Conservation (phyloP, 1,140 invertebrate species). For the Globodera ellingtonae region DNA sequence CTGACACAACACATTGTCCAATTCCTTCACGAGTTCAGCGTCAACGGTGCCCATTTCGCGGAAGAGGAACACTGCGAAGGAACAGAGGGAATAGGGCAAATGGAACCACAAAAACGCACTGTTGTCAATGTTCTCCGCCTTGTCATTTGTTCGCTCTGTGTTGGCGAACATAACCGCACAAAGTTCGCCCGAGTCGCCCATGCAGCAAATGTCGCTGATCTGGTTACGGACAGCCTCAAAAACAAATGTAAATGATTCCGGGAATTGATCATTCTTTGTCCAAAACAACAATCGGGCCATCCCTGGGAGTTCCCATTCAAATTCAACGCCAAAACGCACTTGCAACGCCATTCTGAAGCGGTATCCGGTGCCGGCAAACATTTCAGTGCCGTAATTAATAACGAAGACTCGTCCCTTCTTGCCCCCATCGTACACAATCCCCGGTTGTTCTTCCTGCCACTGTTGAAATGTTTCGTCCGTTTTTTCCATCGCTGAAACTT, state of each 20-base stretch:
- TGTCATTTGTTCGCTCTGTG: constrained; percentile 38
- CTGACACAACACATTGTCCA: constrained; percentile 16
- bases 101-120: background rate
- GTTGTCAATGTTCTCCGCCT: constrained; percentile 36
- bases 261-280: no score
- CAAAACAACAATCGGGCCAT: no score
- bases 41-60: constrained; percentile 30
- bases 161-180: constrained; percentile 31
- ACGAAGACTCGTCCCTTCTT: constrained; percentile 34
- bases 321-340: background rate
- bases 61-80: constrained; percentile 17
- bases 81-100: no score
- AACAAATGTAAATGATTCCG: background rate
- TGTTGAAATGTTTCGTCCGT: background rate
- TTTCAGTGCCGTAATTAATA: constrained; percentile 35
- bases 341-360: constrained; percentile 30
- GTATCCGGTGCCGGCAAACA: constrained; percentile 28
- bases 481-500: no score
- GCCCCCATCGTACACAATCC: constrained; percentile 35
- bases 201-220: constrained; percentile 34
- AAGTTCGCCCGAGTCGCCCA: constrained; percentile 28
- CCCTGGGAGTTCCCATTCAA: no score
- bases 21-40: constrained; percentile 40
- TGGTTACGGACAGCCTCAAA: constrained; percentile 33
- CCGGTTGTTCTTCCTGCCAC: constrained; percentile 9